A percentile compares a stretch with the other conserved stretches of the same genome.
phyloP scores from a whole-genome alignment of 2,113 vertebrate species.

The Pogona vitticeps region DNA sequence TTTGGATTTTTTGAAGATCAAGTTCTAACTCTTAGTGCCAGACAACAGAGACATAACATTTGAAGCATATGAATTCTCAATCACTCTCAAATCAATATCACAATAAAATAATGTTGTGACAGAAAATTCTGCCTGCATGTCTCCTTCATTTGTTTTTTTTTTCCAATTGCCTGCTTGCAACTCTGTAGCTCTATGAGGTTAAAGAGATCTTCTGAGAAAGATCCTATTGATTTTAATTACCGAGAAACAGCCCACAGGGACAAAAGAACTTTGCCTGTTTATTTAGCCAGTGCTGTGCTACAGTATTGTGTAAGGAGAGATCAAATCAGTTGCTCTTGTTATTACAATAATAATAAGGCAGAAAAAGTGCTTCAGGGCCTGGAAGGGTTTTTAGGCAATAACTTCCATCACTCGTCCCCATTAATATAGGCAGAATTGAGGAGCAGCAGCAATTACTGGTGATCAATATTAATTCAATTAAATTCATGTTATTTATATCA shows the following conservation, averaged over 20 bases:
- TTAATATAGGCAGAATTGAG: constrained; percentile 63
- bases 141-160: constrained; percentile 72
- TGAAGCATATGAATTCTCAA: constrained; percentile 20
- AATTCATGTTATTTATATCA: constrained; percentile 72
- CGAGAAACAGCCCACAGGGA: constrained; percentile 91
- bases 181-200: constrained; percentile 75
- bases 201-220: constrained; percentile 87
- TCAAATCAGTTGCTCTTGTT: constrained; percentile 93
- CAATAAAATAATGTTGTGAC: constrained; percentile 56
- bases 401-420: constrained; percentile 65
- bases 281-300: constrained; percentile 85
- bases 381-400: constrained; percentile 70
- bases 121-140: constrained; percentile 42
- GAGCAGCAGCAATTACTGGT: constrained; percentile 80
- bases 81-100: constrained; percentile 22
- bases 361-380: constrained; percentile 82
- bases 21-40: background rate
- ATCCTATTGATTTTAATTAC: constrained; percentile 99
- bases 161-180: constrained; percentile 67
- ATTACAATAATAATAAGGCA: constrained; percentile 93
- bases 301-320: constrained; percentile 90
- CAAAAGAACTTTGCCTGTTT: constrained; percentile 93
- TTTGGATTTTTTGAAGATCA: constrained; percentile 2
- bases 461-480: constrained; percentile 85
- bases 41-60: constrained; percentile 17